phyloP scores from a whole-genome alignment of 2,113 vertebrate genomes.

The Puma concolor region DNA sequence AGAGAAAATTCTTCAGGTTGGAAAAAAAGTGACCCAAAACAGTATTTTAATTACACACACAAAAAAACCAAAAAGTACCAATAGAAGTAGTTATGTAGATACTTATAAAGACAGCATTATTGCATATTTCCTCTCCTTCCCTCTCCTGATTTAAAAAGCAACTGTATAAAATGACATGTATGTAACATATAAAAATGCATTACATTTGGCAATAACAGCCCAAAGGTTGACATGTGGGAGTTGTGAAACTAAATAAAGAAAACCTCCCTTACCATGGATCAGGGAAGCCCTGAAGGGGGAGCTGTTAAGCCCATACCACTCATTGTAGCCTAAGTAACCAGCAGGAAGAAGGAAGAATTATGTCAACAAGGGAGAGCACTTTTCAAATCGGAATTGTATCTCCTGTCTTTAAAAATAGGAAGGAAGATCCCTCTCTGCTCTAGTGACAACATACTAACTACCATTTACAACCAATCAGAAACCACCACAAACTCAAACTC shows the following conservation, averaged over 20 bases:
- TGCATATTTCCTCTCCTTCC: not conserved
- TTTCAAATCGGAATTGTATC: not conserved
- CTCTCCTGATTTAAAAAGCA: not conserved
- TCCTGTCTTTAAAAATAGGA: not conserved
- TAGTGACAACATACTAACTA: not conserved
- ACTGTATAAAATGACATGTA: not conserved
- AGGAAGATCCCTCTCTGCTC: not conserved
- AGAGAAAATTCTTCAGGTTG: not conserved
- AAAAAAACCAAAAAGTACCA: not conserved
- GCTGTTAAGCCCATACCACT: not conserved
- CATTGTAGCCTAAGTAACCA: not conserved
- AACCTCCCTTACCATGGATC: not conserved
- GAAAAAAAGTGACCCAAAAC: not conserved
- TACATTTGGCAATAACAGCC: not conserved
- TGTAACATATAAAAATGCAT: not conserved
- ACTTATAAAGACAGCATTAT: not conserved
- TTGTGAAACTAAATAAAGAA: not conserved
- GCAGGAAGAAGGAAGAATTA: not conserved
- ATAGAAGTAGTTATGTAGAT: not conserved
- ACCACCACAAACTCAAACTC: not conserved
- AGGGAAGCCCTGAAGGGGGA: not conserved
- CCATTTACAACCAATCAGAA: not conserved
- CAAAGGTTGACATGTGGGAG: not conserved
- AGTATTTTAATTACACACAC: not conserved
- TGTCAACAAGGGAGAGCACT: not conserved